A percentile compares a stretch with the other conserved stretches of the same genome.
These are phyloP conservation scores for Lota lota DNA, from an alignment of 2,113 vertebrate species.

Conservation along the genomic window DNA sequence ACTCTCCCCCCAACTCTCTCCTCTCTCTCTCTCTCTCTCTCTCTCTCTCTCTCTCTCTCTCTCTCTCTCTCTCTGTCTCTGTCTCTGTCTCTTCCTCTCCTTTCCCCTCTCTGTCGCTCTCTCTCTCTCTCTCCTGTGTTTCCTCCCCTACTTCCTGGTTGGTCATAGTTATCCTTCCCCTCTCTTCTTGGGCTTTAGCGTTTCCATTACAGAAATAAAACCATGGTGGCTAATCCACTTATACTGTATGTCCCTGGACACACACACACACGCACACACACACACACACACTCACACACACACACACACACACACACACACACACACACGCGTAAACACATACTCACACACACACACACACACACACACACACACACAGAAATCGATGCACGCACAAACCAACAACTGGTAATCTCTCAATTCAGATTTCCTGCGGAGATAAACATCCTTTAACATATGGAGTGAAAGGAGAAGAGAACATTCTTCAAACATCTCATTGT, in stretches of 20 bases:
- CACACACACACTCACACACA: slow-evolving; percentile 5
- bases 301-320: slow-evolving; percentile 16
- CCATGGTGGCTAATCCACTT: slow-evolving; percentile 72
- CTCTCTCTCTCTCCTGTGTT: not conserved
- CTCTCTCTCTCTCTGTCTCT: not conserved
- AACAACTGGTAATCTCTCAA: slow-evolving; percentile 8
- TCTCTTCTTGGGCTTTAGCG: slow-evolving; percentile 51
- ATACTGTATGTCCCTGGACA: slow-evolving; percentile 52
- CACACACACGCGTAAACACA: slow-evolving; percentile 11
- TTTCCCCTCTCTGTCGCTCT: too few relatives aligned
- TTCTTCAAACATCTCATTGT: not conserved
- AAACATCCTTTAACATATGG: slow-evolving; percentile 23
- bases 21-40: not conserved
- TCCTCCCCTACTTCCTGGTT: slow-evolving; percentile 11
- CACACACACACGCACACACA: slow-evolving; percentile 28
- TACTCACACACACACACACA: slow-evolving; percentile 9
- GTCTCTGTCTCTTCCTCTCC: not conserved
- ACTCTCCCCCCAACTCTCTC: not conserved
- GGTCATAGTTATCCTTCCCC: slow-evolving; percentile 39
- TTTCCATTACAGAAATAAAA: slow-evolving; percentile 76
- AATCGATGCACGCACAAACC: slow-evolving; percentile 4
- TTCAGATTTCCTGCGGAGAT: slow-evolving; percentile 32
- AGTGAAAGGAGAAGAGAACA: slow-evolving; percentile 14
- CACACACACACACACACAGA: not conserved
- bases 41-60: too few relatives aligned